Evolutionary conservation across 2,113 vertebrate species (phyloP).

Genomic region (Ancistrus triradiatus): DNA sequence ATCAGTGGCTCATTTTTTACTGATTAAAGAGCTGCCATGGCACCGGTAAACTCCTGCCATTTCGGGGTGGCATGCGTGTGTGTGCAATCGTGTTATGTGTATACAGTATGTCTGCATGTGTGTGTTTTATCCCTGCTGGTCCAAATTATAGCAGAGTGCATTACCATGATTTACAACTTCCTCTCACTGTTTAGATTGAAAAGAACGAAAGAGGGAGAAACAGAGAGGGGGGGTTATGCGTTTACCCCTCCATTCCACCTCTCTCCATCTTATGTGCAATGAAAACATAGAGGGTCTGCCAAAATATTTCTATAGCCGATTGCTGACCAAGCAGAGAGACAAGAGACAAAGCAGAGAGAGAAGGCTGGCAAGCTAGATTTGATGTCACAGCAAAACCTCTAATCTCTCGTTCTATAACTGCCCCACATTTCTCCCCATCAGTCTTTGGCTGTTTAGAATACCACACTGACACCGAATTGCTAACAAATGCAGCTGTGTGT

Average conservation of each 20-base stretch:
- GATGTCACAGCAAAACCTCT: slow-evolving; percentile 35
- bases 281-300: slow-evolving; percentile 51
- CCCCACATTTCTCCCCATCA: slow-evolving; percentile 1
- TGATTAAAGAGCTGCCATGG: slow-evolving; percentile 69
- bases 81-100: no score
- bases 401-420: neutral
- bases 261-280: slow-evolving; percentile 48
- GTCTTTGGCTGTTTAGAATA: slow-evolving; percentile 56
- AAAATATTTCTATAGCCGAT: slow-evolving; percentile 53
- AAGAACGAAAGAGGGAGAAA: slow-evolving; percentile 21
- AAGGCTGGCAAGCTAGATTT: slow-evolving; percentile 38
- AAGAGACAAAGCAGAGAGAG: slow-evolving; percentile 41
- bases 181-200: slow-evolving; percentile 70
- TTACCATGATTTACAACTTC: slow-evolving; percentile 76
- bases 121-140: slow-evolving; percentile 64
- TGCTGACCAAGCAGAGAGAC: slow-evolving; percentile 48
- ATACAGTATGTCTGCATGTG: slow-evolving; percentile 23
- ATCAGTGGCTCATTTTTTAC: slow-evolving; percentile 62
- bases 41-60: slow-evolving; percentile 60
- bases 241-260: slow-evolving; percentile 29
- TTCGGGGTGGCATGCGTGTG: slow-evolving; percentile 24
- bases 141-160: slow-evolving; percentile 68
- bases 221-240: slow-evolving; percentile 42
- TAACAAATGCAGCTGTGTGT: slow-evolving; percentile 61
- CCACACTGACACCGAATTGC: slow-evolving; percentile 55